Conservation (phyloP, 2,888 invertebrate genomes). For the Syrphus vitripennis region DNA sequence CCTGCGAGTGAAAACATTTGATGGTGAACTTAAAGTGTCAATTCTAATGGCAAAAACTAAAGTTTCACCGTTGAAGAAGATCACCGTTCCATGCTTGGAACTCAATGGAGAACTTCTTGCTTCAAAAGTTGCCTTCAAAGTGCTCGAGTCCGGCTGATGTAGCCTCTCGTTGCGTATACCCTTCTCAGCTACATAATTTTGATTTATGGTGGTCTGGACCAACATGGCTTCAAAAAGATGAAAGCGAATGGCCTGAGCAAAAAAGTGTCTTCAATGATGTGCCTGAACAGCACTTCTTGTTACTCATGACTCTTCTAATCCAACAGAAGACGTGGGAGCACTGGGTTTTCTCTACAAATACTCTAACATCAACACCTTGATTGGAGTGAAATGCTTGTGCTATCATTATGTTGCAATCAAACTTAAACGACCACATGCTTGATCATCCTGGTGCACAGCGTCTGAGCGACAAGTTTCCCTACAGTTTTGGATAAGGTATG, state of each 20-base stretch:
- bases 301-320: background rate
- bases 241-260: constrained; percentile 28
- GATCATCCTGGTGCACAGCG: constrained; percentile 2
- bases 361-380: constrained; percentile 17
- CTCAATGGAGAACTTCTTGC: constrained; percentile 46
- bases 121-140: constrained; percentile 23
- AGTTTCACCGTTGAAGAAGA: constrained; percentile 48
- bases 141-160: constrained; percentile 2
- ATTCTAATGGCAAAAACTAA: constrained; percentile 47
- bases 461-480: background rate
- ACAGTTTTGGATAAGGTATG: constrained; percentile 6
- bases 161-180: constrained; percentile 20
- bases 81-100: constrained; percentile 43
- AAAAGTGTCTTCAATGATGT: background rate
- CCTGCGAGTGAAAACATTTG: constrained; percentile 15
- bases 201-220: constrained; percentile 17
- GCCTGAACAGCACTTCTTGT: background rate
- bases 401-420: background rate
- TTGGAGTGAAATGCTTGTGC: constrained; percentile 4
- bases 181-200: background rate
- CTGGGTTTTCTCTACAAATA: constrained; percentile 12
- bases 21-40: constrained; percentile 32
- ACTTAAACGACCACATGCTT: background rate
- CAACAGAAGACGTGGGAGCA: background rate
- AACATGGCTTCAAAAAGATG: background rate